These are phyloP conservation scores for Drosophila biarmipes DNA, from an alignment of 1,140 invertebrate genomes.

Conservation along the genomic window DNA sequence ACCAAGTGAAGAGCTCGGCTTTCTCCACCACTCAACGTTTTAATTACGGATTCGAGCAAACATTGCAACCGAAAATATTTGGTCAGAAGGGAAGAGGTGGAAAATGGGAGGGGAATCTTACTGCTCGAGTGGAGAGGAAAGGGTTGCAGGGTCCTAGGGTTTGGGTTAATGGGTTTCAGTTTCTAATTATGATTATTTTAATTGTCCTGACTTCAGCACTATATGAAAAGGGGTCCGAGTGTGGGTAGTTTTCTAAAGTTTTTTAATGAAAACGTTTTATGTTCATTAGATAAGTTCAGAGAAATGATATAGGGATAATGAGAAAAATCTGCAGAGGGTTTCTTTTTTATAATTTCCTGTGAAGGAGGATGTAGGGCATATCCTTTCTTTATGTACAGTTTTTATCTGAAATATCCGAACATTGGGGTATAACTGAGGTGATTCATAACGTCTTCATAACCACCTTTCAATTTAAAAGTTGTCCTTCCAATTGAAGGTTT, in stretches of 20 bases:
- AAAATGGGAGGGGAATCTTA: background rate
- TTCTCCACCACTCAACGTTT: slow-evolving; percentile 37
- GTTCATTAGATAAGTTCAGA: slow-evolving; percentile 9
- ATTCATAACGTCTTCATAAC: too few species aligned
- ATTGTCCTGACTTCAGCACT: slow-evolving; percentile 27
- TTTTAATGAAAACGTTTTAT: slow-evolving; percentile 8
- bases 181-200: slow-evolving; percentile 61
- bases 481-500: background rate
- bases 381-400: too few species aligned
- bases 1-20: slow-evolving; percentile 46
- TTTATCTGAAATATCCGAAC: too few species aligned
- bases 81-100: slow-evolving; percentile 18
- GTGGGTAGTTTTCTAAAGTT: slow-evolving; percentile 3
- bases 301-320: background rate
- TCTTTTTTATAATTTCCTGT: background rate
- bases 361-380: too few species aligned
- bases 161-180: slow-evolving; percentile 36
- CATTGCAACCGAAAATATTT: slow-evolving; percentile 52
- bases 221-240: slow-evolving; percentile 1
- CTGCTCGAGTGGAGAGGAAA: slow-evolving; percentile 16
- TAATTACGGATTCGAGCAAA: slow-evolving; percentile 73
- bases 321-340: background rate
- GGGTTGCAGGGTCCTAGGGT: slow-evolving; percentile 8
- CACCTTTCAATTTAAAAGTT: background rate
- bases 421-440: too few species aligned